Evolutionary conservation across 2,888 invertebrate genomes (phyloP).

Genomic region (Synanthedon andrenaeformis): DNA sequence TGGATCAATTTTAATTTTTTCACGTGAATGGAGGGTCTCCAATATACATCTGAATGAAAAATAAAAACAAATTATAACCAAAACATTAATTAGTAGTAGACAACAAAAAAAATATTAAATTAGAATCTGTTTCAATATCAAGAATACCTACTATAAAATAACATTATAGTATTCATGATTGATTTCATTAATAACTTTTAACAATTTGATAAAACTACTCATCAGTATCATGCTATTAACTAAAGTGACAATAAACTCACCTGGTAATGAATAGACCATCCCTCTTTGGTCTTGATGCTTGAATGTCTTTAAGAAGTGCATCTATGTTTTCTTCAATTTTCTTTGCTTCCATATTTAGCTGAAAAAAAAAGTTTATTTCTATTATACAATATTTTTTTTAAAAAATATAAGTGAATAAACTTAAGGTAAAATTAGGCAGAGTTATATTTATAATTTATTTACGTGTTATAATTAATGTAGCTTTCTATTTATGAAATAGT

Average conservation of each 20-base stretch:
- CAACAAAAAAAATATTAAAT: no score
- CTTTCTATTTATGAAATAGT: no score
- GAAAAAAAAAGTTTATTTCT: conserved; percentile 19
- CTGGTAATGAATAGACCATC: conserved; percentile 78
- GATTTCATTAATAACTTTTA: no score
- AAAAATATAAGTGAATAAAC: neutral
- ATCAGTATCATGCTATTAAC: no score
- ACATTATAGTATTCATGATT: no score
- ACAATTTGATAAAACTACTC: no score
- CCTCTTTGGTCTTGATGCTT: conserved; percentile 74
- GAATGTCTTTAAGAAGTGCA: conserved; percentile 74
- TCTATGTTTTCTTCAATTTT: conserved; percentile 80
- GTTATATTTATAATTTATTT: no score
- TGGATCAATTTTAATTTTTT: conserved; percentile 77
- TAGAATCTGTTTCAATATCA: neutral
- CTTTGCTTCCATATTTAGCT: conserved; percentile 80
- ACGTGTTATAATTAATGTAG: no score
- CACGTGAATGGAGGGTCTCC: conserved; percentile 36
- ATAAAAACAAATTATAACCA: conserved; percentile 1
- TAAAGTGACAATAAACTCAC: conserved; percentile 25
- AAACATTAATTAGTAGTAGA: neutral
- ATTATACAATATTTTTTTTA: neutral
- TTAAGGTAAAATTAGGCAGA: no score
- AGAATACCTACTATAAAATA: no score
- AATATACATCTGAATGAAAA: conserved; percentile 57